These are phyloP conservation scores for Diglossa cyanea DNA, from an alignment of 2,797 vertebrate species.

Conservation along the genomic window DNA sequence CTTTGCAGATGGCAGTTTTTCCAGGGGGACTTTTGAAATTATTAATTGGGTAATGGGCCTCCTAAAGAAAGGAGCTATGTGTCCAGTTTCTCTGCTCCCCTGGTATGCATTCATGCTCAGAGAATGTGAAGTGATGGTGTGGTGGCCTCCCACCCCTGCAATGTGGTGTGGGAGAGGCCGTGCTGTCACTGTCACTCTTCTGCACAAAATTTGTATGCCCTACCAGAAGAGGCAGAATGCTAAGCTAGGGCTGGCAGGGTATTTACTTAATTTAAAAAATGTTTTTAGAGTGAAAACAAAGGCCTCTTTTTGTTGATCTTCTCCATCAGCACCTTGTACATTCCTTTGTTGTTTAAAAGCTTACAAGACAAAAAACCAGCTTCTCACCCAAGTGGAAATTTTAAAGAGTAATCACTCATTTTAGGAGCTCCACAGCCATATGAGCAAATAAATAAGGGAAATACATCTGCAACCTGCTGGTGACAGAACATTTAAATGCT, in stretches of 20 bases:
- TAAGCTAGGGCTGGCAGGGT: not conserved
- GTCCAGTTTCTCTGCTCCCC: not conserved
- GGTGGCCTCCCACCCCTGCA: not conserved
- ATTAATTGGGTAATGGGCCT: not conserved
- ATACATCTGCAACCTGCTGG: not conserved
- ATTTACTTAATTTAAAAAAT: not conserved
- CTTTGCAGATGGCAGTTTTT: not conserved
- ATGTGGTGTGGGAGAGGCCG: not conserved
- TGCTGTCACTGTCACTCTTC: not conserved
- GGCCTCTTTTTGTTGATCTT: not conserved
- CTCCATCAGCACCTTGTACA: not conserved
- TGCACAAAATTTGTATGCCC: accelerated
- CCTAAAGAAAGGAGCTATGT: not conserved
- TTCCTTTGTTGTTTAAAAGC: not conserved
- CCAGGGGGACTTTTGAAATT: not conserved
- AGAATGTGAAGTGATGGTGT: accelerated
- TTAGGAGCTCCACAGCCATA: not conserved
- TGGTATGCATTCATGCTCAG: accelerated
- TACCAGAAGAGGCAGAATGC: not conserved
- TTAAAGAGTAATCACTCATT: not conserved
- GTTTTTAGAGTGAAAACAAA: conserved; percentile 48
- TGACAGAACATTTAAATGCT: not conserved
- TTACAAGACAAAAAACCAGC: not conserved
- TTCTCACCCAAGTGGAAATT: not conserved
- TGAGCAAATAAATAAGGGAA: not conserved